Conservation (phyloP, 37 sponge, comb jelly and placozoan genomes). For the Bolinopsis microptera region DNA sequence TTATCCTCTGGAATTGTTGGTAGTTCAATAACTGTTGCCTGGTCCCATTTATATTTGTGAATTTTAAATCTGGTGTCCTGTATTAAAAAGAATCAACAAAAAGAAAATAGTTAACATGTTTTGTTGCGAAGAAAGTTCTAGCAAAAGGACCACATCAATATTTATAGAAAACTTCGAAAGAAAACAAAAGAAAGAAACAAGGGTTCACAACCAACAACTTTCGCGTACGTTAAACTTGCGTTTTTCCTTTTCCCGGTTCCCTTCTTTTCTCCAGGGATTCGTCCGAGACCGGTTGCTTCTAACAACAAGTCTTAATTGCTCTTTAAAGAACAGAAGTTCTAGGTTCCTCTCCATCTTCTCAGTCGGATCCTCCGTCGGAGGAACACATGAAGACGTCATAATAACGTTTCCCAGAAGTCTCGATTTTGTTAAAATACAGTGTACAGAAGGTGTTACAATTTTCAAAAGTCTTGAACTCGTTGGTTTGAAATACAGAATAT, state of each 20-base stretch:
- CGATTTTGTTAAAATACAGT: too few relatives aligned
- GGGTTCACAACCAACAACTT: neutral
- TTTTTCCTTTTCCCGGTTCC: neutral
- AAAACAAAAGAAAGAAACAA: neutral
- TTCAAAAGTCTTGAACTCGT: too few relatives aligned
- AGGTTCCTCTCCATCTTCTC: neutral
- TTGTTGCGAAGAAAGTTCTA: too few relatives aligned
- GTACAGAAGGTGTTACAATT: too few relatives aligned
- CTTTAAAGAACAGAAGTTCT: conserved; percentile 1
- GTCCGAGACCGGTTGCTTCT: conserved; percentile 44
- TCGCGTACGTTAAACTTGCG: neutral
- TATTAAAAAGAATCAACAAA: neutral
- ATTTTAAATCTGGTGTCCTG: neutral
- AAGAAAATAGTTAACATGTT: too few relatives aligned
- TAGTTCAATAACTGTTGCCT: conserved; percentile 27
- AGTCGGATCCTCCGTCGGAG: too few relatives aligned
- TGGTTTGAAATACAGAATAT: too few relatives aligned
- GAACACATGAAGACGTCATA: too few relatives aligned
- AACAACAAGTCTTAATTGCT: conserved; percentile 58
- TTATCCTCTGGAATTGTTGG: neutral
- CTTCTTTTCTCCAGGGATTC: neutral
- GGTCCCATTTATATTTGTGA: conserved; percentile 31
- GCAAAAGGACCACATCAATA: too few relatives aligned
- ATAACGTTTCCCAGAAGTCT: too few relatives aligned
- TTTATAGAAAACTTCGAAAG: neutral